These are phyloP conservation scores for Linurgus olivaceus DNA, from an alignment of 2,797 vertebrate genomes.

Conservation along the genomic window DNA sequence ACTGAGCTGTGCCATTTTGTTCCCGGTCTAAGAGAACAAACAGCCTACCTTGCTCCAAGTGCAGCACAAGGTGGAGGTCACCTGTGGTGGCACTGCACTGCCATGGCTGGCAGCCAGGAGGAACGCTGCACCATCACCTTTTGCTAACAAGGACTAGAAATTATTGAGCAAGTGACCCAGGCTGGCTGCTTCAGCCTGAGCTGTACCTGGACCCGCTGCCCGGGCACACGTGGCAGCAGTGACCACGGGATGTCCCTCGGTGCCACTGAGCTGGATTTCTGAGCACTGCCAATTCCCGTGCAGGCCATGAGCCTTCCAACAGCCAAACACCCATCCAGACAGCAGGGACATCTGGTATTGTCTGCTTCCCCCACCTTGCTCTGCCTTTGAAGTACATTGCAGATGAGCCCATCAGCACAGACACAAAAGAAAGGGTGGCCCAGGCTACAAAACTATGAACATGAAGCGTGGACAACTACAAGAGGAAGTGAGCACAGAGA, in stretches of 20 bases:
- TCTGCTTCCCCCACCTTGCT: not conserved
- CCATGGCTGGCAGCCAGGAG: not conserved
- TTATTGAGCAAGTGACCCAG: not conserved
- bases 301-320: not conserved
- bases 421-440: not conserved
- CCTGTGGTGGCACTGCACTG: not conserved
- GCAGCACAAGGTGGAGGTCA: not conserved
- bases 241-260: fast-evolving
- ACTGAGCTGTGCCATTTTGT: not conserved
- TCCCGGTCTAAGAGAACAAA: not conserved
- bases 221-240: fast-evolving
- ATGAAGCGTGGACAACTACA: not conserved
- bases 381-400: not conserved
- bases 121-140: not conserved
- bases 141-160: not conserved
- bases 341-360: not conserved
- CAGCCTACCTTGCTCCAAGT: not conserved
- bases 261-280: not conserved
- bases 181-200: not conserved
- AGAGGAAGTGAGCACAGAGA: not conserved
- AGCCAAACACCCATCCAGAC: not conserved
- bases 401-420: not conserved
- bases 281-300: not conserved
- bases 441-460: not conserved
- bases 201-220: not conserved